phyloP scores from a whole-genome alignment of 2,113 vertebrate species.

The Excalfactoria chinensis region DNA sequence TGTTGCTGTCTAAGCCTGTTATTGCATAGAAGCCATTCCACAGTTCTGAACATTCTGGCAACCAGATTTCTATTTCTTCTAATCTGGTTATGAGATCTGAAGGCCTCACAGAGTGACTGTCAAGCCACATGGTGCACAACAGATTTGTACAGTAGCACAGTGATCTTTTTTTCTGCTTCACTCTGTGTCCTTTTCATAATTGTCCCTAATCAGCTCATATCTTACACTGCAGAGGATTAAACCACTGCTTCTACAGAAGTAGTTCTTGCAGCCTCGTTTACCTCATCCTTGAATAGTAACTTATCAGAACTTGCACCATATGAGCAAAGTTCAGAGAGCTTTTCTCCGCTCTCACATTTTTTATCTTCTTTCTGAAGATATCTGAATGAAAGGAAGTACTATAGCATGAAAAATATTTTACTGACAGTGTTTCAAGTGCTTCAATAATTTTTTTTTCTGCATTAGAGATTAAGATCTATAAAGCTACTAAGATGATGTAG shows the following conservation, averaged over 20 bases:
- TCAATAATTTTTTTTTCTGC: neutral
- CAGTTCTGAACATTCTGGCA: neutral
- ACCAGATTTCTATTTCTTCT: neutral
- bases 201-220: neutral
- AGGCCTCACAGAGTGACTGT: neutral
- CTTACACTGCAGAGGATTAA: neutral
- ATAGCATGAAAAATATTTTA: neutral
- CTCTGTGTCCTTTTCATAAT: neutral
- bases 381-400: neutral
- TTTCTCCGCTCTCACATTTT: neutral
- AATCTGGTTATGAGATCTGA: neutral
- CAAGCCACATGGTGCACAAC: neutral
- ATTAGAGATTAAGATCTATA: neutral
- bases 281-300: neutral
- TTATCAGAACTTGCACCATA: neutral
- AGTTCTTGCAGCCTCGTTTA: neutral
- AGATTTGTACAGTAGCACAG: neutral
- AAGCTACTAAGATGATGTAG: neutral
- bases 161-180: neutral
- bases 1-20: neutral
- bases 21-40: neutral
- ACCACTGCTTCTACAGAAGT: neutral
- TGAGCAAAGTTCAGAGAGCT: neutral
- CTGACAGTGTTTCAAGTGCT: neutral
- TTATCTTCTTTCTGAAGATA: neutral